Conservation (phyloP, 2,888 invertebrate species). For the Noctua pronuba region DNA sequence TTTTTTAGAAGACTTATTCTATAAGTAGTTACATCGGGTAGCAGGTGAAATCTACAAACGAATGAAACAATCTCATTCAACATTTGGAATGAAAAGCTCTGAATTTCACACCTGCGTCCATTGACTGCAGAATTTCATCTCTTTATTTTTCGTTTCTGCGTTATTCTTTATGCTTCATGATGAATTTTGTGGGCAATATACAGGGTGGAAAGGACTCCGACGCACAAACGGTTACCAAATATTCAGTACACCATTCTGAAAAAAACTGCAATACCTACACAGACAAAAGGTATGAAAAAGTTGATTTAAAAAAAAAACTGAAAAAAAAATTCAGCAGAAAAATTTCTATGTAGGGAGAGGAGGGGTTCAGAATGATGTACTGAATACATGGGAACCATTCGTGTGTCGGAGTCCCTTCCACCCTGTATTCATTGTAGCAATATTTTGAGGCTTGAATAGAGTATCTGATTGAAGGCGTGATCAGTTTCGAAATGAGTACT, state of each 20-base stretch:
- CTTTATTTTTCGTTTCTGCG: background rate
- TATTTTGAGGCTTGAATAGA: conserved; percentile 5
- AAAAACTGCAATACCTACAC: too few species aligned
- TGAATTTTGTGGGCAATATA: background rate
- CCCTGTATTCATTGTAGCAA: background rate
- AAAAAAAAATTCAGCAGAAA: too few species aligned
- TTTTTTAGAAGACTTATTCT: too few species aligned
- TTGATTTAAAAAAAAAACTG: too few species aligned
- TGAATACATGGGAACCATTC: background rate
- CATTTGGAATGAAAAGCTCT: conserved; percentile 18
- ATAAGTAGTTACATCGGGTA: background rate
- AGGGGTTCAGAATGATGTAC: too few species aligned
- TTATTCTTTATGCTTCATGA: background rate
- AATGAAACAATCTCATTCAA: conserved; percentile 10
- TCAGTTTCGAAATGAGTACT: background rate
- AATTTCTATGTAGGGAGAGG: too few species aligned
- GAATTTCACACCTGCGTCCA: conserved; percentile 17
- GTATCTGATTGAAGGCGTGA: conserved; percentile 19
- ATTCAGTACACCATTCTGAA: too few species aligned
- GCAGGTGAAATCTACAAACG: conserved; percentile 15
- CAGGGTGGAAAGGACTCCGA: too few species aligned
- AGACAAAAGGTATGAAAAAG: too few species aligned
- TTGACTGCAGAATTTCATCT: background rate
- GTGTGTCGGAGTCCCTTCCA: too few species aligned
- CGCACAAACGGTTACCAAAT: too few species aligned